Conservation (phyloP, 2,113 vertebrate species). For the Cromileptes altivelis region DNA sequence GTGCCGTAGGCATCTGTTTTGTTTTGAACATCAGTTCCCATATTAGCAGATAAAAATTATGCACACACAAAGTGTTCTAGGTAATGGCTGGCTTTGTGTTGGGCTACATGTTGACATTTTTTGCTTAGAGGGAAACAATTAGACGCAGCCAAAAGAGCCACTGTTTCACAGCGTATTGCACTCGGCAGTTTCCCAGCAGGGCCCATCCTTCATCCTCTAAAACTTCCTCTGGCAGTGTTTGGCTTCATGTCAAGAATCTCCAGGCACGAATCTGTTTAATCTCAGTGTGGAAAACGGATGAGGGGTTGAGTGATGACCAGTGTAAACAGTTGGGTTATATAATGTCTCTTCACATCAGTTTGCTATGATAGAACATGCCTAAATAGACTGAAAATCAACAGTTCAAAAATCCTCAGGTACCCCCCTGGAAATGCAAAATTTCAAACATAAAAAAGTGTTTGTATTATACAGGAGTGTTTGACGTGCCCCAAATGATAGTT, state of each 20-base stretch:
- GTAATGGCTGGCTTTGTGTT: constrained; percentile 17
- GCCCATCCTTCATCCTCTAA: constrained; percentile 36
- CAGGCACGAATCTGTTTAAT: constrained; percentile 51
- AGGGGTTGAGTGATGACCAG: constrained; percentile 37
- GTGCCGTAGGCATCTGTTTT: constrained; percentile 1
- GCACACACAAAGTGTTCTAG: constrained; percentile 4
- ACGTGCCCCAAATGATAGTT: background rate
- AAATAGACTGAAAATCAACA: constrained; percentile 2
- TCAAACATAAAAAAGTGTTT: constrained; percentile 10
- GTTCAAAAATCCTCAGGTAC: background rate
- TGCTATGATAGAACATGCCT: constrained; percentile 16
- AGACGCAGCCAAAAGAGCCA: constrained; percentile 35
- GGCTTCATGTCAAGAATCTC: constrained; percentile 61
- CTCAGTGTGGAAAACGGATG: constrained; percentile 49
- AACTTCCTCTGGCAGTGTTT: constrained; percentile 46
- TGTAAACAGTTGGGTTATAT: constrained; percentile 59
- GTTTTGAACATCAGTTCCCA: constrained; percentile 3
- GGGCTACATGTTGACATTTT: background rate
- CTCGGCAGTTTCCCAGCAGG: constrained; percentile 21
- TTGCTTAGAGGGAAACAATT: constrained; percentile 16
- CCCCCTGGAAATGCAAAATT: constrained; percentile 8
- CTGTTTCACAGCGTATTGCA: constrained; percentile 20
- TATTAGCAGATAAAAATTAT: constrained; percentile 3
- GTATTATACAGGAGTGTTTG: background rate
- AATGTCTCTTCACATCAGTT: constrained; percentile 39